Evolutionary conservation across 1,140 invertebrate genomes (phyloP).

Genomic region (Drosophila pachea): DNA sequence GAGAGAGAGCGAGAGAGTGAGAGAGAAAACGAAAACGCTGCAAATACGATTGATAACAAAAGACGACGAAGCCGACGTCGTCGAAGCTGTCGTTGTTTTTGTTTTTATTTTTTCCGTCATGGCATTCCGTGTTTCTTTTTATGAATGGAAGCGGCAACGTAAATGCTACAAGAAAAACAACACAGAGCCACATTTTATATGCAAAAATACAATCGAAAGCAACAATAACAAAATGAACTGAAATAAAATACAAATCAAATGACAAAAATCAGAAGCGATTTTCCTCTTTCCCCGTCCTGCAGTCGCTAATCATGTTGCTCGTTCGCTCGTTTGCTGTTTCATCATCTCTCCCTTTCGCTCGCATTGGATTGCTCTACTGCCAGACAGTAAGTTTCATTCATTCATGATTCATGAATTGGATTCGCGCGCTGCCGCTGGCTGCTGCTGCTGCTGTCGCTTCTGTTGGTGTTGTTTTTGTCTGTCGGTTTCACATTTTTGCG

Average conservation of each 20-base stretch:
- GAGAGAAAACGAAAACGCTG: slow-evolving; percentile 24
- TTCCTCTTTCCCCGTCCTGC: slow-evolving; percentile 23
- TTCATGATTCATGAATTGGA: slow-evolving; percentile 50
- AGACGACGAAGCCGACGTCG: slow-evolving; percentile 34
- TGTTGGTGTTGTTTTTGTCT: background rate
- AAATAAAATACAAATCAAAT: slow-evolving; percentile 42
- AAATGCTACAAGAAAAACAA: slow-evolving; percentile 40
- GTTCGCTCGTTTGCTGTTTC: background rate
- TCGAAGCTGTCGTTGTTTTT: slow-evolving; percentile 1
- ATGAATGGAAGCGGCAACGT: slow-evolving; percentile 48
- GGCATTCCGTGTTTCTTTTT: slow-evolving; percentile 41
- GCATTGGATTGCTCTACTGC: slow-evolving; percentile 15
- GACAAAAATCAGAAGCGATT: slow-evolving; percentile 53
- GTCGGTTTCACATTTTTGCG: slow-evolving; percentile 44
- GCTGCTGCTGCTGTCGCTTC: slow-evolving; percentile 1
- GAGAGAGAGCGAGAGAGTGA: too few species aligned
- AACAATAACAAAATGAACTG: slow-evolving; percentile 18
- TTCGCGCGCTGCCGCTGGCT: slow-evolving; percentile 21
- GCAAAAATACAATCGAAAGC: slow-evolving; percentile 28
- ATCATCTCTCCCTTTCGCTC: slow-evolving; percentile 10
- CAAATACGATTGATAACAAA: slow-evolving; percentile 56
- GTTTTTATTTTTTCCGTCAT: slow-evolving; percentile 22
- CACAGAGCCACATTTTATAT: slow-evolving; percentile 38
- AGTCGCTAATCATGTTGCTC: slow-evolving; percentile 1
- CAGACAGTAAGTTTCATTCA: slow-evolving; percentile 71